Conservation (phyloP, 2,888 invertebrate genomes). For the Capitulum mitella region DNA sequence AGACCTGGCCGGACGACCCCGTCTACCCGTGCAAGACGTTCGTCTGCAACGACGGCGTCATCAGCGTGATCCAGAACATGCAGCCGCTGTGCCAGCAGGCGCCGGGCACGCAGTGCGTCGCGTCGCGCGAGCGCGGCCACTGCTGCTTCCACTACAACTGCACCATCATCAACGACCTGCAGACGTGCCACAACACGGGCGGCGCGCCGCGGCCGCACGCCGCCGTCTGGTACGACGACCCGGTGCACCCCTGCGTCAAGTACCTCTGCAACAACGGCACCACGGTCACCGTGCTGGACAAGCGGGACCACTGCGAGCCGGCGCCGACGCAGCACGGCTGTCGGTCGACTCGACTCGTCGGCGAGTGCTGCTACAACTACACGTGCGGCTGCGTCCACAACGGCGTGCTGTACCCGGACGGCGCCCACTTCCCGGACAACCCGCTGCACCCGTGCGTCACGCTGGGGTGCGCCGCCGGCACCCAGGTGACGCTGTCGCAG, state of each 20-base stretch:
- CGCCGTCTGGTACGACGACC: not conserved
- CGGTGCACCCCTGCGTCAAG: not conserved
- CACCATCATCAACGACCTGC: not conserved
- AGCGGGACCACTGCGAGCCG: not conserved
- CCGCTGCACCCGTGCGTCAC: not conserved
- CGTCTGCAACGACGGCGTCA: not conserved
- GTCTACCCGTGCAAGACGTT: not conserved
- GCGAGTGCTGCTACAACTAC: not conserved
- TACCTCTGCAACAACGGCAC: not conserved
- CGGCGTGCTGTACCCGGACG: not conserved
- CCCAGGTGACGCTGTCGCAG: not conserved
- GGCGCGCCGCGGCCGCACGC: not conserved
- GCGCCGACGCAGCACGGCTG: not conserved
- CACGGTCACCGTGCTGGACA: not conserved
- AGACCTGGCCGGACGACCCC: not conserved
- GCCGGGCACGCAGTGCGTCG: not conserved
- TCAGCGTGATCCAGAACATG: not conserved
- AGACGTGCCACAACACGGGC: not conserved
- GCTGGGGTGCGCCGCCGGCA: not conserved
- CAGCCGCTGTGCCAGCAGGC: not conserved
- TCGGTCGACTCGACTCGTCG: not conserved
- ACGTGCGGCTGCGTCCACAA: not conserved
- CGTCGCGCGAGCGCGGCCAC: not conserved
- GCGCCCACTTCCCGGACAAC: not conserved
- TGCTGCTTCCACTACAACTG: constrained; percentile 20